Conservation (phyloP, 2,113 vertebrate genomes). For the Polyodon spathula region DNA sequence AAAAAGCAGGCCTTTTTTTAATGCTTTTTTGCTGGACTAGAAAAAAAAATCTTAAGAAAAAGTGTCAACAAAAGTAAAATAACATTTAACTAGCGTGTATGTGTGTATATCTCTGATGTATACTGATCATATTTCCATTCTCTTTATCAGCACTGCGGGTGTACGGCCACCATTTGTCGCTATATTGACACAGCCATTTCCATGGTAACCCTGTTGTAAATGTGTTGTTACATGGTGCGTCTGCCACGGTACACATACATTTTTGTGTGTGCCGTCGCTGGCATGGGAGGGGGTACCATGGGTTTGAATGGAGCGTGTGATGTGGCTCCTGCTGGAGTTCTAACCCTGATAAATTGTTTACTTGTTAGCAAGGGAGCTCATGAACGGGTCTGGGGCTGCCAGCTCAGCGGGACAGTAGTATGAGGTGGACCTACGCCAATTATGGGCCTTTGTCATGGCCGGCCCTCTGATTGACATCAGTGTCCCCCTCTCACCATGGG, state of each 20-base stretch:
- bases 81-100: no score
- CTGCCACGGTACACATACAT: conserved; percentile 74
- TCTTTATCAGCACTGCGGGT: conserved; percentile 35
- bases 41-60: neutral
- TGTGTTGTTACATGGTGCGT: conserved; percentile 78
- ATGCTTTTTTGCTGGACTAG: no score
- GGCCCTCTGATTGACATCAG: conserved; percentile 72
- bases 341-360: conserved; percentile 82
- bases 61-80: no score
- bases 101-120: neutral
- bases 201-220: conserved; percentile 78
- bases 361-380: conserved; percentile 67
- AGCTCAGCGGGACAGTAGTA: conserved; percentile 66
- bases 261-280: conserved; percentile 66
- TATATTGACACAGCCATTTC: conserved; percentile 79
- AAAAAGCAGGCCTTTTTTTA: no score
- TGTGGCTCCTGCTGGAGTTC: conserved; percentile 62
- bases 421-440: conserved; percentile 82
- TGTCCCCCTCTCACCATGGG: conserved; percentile 73
- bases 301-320: conserved; percentile 61
- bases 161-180: conserved; percentile 55
- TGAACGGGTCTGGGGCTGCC: conserved; percentile 50
- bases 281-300: conserved; percentile 45
- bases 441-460: conserved; percentile 65
- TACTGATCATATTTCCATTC: conserved; percentile 2